A percentile compares a stretch with the other conserved stretches of the same genome.
phyloP scores from a whole-genome alignment of 2,888 invertebrate genomes.

The Rhabditoides inermis region DNA sequence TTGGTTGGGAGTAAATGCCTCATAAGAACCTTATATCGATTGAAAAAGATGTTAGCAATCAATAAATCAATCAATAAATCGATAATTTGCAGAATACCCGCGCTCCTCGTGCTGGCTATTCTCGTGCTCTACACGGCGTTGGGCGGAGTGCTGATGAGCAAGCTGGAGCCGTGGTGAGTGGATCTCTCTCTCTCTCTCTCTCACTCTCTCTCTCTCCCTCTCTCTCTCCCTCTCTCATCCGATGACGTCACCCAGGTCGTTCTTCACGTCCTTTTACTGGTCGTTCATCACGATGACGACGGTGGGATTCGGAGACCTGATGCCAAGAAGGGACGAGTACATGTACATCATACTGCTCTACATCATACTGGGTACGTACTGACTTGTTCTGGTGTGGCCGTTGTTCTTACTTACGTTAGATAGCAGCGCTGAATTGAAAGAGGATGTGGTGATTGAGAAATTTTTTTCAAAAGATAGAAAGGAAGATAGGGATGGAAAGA shows the following conservation, averaged over 20 bases:
- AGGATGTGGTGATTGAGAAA: no score
- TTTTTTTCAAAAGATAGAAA: no score
- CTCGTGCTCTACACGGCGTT: slow-evolving; percentile 50
- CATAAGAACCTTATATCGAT: no score
- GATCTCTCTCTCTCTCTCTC: no score
- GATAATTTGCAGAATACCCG: slow-evolving; percentile 43
- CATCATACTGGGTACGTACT: slow-evolving; percentile 43
- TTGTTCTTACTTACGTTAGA: not conserved
- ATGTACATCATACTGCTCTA: slow-evolving; percentile 51
- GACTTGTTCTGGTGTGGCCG: not conserved
- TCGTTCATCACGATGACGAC: slow-evolving; percentile 53
- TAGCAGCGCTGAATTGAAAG: no score
- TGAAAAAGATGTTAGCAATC: no score
- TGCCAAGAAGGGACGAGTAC: slow-evolving; percentile 49
- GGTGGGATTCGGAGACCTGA: slow-evolving; percentile 52
- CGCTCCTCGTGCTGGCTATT: slow-evolving; percentile 49
- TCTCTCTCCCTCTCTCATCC: no score
- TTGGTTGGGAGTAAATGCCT: no score
- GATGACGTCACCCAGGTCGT: no score
- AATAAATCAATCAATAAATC: no score
- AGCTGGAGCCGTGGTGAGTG: slow-evolving; percentile 51
- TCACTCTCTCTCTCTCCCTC: no score
- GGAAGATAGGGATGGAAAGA: no score
- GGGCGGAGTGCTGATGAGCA: slow-evolving; percentile 51
- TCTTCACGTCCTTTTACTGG: slow-evolving; percentile 53